phyloP scores from a whole-genome alignment of 1,140 invertebrate species.

The Neoseiulus cucumeris region DNA sequence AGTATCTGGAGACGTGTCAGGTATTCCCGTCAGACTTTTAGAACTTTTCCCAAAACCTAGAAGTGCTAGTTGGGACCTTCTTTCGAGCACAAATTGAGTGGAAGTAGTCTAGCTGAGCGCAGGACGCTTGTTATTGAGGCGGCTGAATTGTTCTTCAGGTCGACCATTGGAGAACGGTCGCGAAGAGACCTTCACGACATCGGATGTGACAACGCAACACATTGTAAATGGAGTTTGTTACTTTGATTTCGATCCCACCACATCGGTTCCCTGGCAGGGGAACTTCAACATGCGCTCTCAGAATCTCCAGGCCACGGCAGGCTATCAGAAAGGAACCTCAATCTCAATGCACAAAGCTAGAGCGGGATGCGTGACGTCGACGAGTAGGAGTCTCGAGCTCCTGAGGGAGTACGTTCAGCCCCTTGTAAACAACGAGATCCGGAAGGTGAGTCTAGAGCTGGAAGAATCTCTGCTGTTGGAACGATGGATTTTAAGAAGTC shows the following conservation, averaged over 20 bases:
- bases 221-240: conserved; percentile 8
- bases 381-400: not conserved
- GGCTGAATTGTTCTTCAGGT: too few species aligned
- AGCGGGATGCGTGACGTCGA: not conserved
- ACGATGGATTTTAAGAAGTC: too few species aligned
- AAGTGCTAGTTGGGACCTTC: too few species aligned
- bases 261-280: not conserved
- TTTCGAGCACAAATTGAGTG: too few species aligned
- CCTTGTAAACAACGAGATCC: not conserved
- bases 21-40: too few species aligned
- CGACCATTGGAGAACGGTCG: too few species aligned
- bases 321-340: not conserved
- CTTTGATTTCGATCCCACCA: not conserved
- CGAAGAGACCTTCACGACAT: too few species aligned
- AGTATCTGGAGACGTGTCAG: too few species aligned
- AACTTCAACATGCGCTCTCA: conserved; percentile 3
- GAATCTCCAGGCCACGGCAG: not conserved
- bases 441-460: not conserved
- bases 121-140: too few species aligned
- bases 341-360: conserved; percentile 1
- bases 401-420: conserved; percentile 1
- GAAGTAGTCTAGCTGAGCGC: too few species aligned
- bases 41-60: too few species aligned
- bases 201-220: not conserved
- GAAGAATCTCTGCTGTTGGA: too few species aligned